A percentile compares a stretch with the other conserved stretches of the same genome.
phyloP scores from a whole-genome alignment of 2,113 vertebrate species.

The Meleagris gallopavo region DNA sequence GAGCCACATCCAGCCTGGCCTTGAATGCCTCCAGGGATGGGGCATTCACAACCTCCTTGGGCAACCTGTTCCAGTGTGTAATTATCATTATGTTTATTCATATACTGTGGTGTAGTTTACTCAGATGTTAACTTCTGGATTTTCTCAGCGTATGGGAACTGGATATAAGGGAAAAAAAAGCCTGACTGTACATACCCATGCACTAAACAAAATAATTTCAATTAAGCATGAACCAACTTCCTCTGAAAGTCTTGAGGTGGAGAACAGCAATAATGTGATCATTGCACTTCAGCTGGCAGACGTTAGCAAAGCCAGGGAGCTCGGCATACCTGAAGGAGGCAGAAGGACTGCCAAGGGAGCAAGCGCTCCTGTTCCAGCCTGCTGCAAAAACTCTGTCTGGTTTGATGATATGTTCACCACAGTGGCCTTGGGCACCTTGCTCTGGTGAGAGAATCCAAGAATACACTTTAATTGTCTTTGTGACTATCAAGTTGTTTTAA shows the following conservation, averaged over 20 bases:
- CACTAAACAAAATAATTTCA: background rate
- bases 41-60: too few relatives aligned
- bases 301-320: background rate
- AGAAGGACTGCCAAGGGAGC: background rate
- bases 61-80: too few relatives aligned
- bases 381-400: background rate
- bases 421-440: background rate
- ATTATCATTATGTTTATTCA: constrained; percentile 29
- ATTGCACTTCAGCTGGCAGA: background rate
- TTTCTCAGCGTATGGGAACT: background rate
- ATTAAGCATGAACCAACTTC: background rate
- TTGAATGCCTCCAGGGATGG: too few relatives aligned
- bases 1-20: too few relatives aligned
- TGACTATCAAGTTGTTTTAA: background rate
- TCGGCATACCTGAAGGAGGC: background rate
- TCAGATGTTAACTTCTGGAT: constrained; percentile 2
- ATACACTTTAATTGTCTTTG: background rate
- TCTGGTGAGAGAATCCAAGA: background rate
- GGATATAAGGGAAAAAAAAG: background rate
- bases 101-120: background rate
- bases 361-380: background rate
- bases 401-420: background rate
- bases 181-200: background rate
- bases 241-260: background rate
- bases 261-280: background rate